These are phyloP conservation scores for Dermochelys coriacea DNA, from an alignment of 2,797 vertebrate species.

Conservation along the genomic window DNA sequence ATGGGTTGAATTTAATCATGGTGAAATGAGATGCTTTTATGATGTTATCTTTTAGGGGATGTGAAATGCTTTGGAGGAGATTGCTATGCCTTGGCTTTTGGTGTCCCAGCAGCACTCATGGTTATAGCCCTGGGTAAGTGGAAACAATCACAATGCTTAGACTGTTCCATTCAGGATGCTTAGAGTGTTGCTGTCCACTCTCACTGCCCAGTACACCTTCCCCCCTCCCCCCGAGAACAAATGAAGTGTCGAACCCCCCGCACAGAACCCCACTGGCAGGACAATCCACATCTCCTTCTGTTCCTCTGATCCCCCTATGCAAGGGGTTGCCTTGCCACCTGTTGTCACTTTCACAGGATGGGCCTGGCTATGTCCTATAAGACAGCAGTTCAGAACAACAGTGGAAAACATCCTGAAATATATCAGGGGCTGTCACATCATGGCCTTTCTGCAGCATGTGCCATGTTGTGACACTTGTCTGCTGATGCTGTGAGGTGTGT, in stretches of 20 bases:
- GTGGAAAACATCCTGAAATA: background rate
- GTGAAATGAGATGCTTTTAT: conserved; percentile 44
- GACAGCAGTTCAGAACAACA: background rate
- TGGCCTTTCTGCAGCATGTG: background rate
- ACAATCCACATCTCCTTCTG: conserved; percentile 6
- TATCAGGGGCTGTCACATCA: background rate
- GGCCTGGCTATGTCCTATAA: background rate
- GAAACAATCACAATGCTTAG: background rate
- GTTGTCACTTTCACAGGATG: background rate
- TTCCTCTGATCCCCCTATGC: background rate
- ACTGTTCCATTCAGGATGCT: background rate
- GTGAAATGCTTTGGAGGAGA: conserved; percentile 94
- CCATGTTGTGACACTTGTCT: background rate
- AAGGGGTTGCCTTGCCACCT: background rate
- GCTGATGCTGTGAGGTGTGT: background rate
- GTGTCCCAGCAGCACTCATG: conserved; percentile 94
- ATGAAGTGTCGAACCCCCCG: background rate
- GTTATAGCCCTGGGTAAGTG: conserved; percentile 90
- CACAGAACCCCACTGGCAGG: background rate
- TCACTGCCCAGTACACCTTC: background rate
- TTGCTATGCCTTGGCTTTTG: conserved; percentile 96
- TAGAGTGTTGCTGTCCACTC: background rate
- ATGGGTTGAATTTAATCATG: background rate
- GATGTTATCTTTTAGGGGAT: conserved; percentile 83
- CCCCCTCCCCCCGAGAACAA: background rate